Percentiles rank a stretch among this genome's conserved stretches.
phyloP scores from a whole-genome alignment of 2,113 vertebrate species.

The Gavialis gangeticus region DNA sequence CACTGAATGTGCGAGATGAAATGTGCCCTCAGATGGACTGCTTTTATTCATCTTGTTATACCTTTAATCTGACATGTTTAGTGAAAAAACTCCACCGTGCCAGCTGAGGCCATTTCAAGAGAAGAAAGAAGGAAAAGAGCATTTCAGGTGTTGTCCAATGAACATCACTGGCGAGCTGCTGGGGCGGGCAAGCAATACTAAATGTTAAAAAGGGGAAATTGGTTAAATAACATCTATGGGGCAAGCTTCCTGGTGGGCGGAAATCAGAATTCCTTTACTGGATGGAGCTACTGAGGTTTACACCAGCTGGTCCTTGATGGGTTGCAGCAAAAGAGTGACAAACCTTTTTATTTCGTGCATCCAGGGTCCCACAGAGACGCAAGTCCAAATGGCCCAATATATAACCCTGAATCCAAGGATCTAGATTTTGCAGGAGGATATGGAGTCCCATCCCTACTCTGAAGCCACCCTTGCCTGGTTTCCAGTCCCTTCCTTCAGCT shows the following conservation, averaged over 20 bases:
- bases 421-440: not conserved
- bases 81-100: conserved; percentile 49
- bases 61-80: conserved; percentile 73
- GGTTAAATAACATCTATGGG: not conserved
- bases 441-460: not conserved
- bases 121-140: conserved; percentile 4
- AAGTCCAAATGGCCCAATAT: rapidly evolving
- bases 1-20: conserved; percentile 50
- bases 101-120: conserved; percentile 11
- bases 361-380: not conserved
- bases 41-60: conserved; percentile 45
- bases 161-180: not conserved
- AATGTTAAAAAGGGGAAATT: not conserved
- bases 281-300: not conserved
- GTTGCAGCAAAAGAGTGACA: too few relatives aligned
- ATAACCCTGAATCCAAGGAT: not conserved
- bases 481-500: not conserved
- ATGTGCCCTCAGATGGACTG: conserved; percentile 60
- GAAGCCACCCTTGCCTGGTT: not conserved
- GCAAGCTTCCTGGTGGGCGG: not conserved
- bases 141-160: conserved; percentile 47
- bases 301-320: not conserved
- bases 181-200: not conserved
- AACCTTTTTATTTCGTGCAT: rapidly evolving
- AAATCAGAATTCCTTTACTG: not conserved